phyloP scores from a whole-genome alignment of 2,797 vertebrate genomes.

The Huso huso region DNA sequence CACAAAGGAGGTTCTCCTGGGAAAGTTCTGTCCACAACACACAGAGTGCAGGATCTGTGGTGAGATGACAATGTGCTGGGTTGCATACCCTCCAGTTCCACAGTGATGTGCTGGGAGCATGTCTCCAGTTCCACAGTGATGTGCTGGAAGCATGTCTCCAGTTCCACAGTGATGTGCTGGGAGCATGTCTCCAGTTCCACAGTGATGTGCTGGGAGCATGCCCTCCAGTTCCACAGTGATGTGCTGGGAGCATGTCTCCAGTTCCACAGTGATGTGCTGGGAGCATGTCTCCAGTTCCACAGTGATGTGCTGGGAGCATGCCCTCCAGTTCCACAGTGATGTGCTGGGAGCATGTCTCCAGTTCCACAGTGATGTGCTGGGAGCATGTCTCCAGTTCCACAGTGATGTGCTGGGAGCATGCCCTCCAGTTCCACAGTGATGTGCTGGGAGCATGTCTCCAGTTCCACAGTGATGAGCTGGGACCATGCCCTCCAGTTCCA shows the following conservation, averaged over 20 bases:
- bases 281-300: background rate
- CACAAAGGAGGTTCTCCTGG: background rate
- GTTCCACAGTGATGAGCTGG: background rate
- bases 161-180: too few relatives aligned
- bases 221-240: background rate
- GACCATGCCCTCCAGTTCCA: background rate
- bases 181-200: too few relatives aligned
- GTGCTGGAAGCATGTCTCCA: too few relatives aligned
- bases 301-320: background rate
- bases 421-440: background rate
- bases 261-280: background rate
- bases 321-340: too few relatives aligned
- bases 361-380: background rate
- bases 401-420: background rate
- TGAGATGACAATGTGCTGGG: background rate
- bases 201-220: background rate
- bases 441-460: too few relatives aligned
- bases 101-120: too few relatives aligned
- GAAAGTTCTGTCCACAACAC: background rate
- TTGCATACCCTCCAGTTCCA: too few relatives aligned
- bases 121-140: too few relatives aligned
- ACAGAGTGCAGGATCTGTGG: background rate
- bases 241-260: too few relatives aligned
- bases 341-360: background rate
- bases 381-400: too few relatives aligned